A percentile compares a stretch with the other conserved stretches of the same genome.
Conservation (phyloP, 2,888 invertebrate species). For the Erebia ligea region DNA sequence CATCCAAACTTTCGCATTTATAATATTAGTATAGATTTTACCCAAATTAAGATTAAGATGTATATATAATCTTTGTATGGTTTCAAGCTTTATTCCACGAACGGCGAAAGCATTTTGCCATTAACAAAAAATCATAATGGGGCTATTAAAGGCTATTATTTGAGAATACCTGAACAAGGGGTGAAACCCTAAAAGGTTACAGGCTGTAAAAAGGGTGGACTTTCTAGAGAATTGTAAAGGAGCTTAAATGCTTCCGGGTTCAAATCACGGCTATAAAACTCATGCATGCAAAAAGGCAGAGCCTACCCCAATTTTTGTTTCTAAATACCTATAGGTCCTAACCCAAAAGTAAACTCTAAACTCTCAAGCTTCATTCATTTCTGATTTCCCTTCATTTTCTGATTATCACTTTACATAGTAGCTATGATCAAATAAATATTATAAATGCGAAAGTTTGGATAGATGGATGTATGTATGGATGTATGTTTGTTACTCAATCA, state of each 20-base stretch:
- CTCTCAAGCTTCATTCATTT: no score
- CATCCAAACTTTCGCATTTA: no score
- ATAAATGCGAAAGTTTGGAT: no score
- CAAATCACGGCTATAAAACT: not conserved
- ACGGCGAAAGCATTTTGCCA: conserved; percentile 10
- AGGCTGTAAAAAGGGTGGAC: conserved; percentile 11
- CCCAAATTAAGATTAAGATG: not conserved
- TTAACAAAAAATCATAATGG: conserved; percentile 11
- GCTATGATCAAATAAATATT: no score
- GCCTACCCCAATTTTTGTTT: not conserved
- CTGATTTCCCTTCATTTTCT: no score
- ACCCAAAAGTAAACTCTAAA: no score
- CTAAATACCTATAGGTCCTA: no score
- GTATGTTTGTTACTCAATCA: no score
- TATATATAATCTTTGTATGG: not conserved
- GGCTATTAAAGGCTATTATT: conserved; percentile 12
- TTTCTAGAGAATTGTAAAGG: not conserved
- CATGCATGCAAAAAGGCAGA: not conserved
- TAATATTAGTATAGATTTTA: no score
- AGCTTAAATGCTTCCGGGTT: conserved; percentile 5
- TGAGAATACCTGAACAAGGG: conserved; percentile 6
- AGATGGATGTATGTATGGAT: no score
- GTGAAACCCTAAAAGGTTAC: conserved; percentile 11
- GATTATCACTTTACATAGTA: no score
- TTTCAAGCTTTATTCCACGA: not conserved